phyloP scores from a whole-genome alignment of 2,113 vertebrate species.

The Nicator chloris region DNA sequence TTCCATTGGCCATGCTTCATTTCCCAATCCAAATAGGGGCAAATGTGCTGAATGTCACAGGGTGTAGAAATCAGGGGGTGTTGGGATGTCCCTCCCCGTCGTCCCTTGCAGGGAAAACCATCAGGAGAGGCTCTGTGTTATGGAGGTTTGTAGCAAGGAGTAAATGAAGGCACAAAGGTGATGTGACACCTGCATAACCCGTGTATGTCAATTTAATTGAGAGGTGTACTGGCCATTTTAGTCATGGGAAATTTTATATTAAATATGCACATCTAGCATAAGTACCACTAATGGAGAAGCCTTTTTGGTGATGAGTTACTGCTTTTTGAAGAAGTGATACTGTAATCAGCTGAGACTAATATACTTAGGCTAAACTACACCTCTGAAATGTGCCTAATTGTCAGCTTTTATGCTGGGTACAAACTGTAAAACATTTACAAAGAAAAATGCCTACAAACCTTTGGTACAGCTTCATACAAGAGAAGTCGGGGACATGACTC shows the following conservation, averaged over 20 bases:
- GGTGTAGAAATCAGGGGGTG: neutral
- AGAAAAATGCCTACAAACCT: neutral
- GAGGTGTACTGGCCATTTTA: slow-evolving; percentile 60
- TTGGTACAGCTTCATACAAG: neutral
- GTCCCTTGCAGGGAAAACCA: neutral
- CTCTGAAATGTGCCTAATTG: neutral
- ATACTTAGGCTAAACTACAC: neutral
- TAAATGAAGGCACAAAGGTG: slow-evolving; percentile 8
- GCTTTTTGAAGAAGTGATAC: slow-evolving; percentile 25
- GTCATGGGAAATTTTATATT: slow-evolving; percentile 50
- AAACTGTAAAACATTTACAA: neutral
- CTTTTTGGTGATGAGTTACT: slow-evolving; percentile 38
- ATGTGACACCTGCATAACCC: slow-evolving; percentile 34
- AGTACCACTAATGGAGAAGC: slow-evolving; percentile 50
- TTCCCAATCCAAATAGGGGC: neutral
- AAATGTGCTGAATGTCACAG: neutral
- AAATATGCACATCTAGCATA: slow-evolving; percentile 55
- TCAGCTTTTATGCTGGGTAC: neutral
- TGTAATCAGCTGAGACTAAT: neutral
- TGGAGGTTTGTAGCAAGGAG: neutral
- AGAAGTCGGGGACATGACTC: neutral
- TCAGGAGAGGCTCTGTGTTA: slow-evolving; percentile 8
- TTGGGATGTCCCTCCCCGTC: neutral
- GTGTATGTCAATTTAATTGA: slow-evolving; percentile 52
- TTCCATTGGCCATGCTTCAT: neutral